Conservation (phyloP, 2,113 vertebrate species). For the Oreochromis aureus region DNA sequence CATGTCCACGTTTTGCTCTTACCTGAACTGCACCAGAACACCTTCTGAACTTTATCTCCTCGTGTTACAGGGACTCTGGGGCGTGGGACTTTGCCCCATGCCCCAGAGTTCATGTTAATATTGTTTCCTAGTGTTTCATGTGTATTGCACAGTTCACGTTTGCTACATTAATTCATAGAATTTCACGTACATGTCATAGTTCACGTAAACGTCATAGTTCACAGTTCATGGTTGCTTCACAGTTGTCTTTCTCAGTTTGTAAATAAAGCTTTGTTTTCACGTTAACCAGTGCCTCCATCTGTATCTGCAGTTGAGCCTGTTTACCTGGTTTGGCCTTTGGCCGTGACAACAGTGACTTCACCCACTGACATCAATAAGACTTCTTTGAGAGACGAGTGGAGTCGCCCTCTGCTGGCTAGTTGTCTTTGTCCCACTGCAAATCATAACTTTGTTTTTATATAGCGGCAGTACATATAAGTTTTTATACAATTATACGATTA, state of each 20-base stretch:
- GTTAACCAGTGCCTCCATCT: neutral
- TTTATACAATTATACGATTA: neutral
- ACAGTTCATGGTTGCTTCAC: neutral
- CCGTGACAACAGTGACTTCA: neutral
- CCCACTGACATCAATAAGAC: neutral
- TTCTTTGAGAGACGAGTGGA: neutral
- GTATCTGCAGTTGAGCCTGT: neutral
- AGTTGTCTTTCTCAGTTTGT: neutral
- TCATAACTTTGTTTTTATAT: neutral
- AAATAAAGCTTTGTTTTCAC: neutral
- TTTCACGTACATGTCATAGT: neutral
- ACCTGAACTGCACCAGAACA: neutral
- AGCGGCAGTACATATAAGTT: neutral
- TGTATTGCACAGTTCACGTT: neutral
- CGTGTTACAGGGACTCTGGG: rapidly evolving
- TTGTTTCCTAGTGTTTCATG: neutral
- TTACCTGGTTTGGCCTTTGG: neutral
- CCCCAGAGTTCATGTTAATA: neutral
- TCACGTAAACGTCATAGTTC: neutral
- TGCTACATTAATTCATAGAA: neutral
- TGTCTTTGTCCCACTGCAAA: neutral
- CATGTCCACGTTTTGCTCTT: neutral
- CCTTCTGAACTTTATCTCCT: neutral
- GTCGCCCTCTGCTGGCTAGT: neutral
- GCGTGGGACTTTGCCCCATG: no score